Evolutionary conservation across 2,797 vertebrate species (phyloP), one percentile per base, ranked within the genome.

Genomic region (Schizopygopsis malacanthus): DNA sequence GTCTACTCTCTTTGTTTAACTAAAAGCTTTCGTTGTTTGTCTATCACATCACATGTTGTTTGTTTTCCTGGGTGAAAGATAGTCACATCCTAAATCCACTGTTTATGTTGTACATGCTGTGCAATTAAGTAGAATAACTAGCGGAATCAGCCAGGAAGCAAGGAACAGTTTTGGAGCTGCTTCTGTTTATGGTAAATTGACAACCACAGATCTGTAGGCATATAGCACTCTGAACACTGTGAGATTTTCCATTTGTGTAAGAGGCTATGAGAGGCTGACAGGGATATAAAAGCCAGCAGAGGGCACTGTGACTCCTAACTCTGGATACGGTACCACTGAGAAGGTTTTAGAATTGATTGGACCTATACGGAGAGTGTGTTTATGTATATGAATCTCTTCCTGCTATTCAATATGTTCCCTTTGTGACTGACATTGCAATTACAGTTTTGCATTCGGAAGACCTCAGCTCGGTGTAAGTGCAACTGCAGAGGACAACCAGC

Each of bases 351-450:
- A 33, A 50, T 71, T 50, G 25, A 50, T 10, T 28, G 79, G 33
- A 85, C 39, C 71, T 63, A 85, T 61, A 81, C 33, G 2, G 22
- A 77, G 50, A 61, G 13, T 77, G 25, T 80, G 69, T 84, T 28
- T 73, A 25, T 85, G 83, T 85, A 85, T 85, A 81, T 85, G 71
- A 78, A 83, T 71, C 45, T 87, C 83, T 90, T 88, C 85, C 94
- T 94, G 91, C 91, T 92, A 95, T 95, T 95, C 94, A 89, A 88
- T 72, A 87, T 90, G 89, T 90, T 89, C 77, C 86, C 52, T 54
- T 89, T 82, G 20, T 95, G 95, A 96, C 92, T 95, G 95, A 95
- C 94, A 94, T 81, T 88, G 92, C 93, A 96, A 93, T 95, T 95
- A 95, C 67, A 93, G 90, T 90, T 95, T 93, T 94, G 91, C 93